Conservation (phyloP, 2,888 invertebrate genomes). For the Reticulitermes lucifugus region DNA sequence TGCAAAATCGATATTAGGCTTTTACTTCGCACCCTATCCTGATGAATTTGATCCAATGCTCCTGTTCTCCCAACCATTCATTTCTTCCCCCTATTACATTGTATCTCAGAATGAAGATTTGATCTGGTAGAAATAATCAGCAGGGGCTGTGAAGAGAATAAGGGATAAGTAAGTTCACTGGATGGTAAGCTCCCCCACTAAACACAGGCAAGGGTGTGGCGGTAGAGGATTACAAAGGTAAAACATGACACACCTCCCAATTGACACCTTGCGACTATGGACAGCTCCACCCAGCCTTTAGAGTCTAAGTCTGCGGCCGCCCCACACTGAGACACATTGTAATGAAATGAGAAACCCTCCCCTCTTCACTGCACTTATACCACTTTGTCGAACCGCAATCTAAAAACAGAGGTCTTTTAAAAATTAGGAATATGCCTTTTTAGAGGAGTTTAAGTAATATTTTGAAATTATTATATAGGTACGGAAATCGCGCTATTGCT, state of each 20-base stretch:
- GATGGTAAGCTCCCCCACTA: neutral
- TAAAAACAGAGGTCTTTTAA: neutral
- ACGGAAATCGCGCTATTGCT: too few species aligned
- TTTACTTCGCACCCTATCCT: conserved; percentile 36
- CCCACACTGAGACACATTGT: neutral
- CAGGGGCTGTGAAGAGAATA: conserved; percentile 19
- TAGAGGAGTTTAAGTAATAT: too few species aligned
- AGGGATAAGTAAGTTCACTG: conserved; percentile 28
- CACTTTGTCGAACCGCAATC: neutral
- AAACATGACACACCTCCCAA: conserved; percentile 51
- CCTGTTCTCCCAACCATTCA: conserved; percentile 4
- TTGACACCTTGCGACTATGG: conserved; percentile 47
- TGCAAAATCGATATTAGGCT: conserved; percentile 58
- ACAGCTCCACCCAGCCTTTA: conserved; percentile 36
- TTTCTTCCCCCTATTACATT: conserved; percentile 37
- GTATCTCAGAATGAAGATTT: conserved; percentile 40
- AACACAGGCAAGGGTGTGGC: conserved; percentile 42
- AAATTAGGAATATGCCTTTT: too few species aligned
- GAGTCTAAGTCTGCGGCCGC: conserved; percentile 4
- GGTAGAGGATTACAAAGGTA: conserved; percentile 49
- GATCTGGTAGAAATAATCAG: conserved; percentile 45
- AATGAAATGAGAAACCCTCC: neutral
- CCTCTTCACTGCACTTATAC: neutral
- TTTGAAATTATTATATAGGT: too few species aligned
- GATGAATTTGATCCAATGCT: conserved; percentile 35